These are phyloP conservation scores for Riparia riparia DNA, from an alignment of 2,113 vertebrate species.

Conservation along the genomic window DNA sequence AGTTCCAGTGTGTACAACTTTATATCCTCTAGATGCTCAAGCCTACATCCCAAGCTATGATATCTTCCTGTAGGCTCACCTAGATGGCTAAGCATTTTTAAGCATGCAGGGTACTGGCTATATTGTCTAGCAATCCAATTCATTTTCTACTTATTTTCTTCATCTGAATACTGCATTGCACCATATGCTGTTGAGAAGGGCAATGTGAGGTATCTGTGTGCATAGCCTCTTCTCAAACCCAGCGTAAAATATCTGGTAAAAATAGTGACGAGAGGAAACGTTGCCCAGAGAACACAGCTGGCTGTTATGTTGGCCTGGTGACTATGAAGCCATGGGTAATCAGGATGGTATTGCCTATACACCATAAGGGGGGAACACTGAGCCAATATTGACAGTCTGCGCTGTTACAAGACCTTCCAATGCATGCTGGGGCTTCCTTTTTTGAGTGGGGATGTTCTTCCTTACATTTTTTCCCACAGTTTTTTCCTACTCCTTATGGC, in stretches of 20 bases:
- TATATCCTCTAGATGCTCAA: background rate
- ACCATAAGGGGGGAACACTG: background rate
- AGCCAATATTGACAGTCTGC: background rate
- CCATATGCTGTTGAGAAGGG: background rate
- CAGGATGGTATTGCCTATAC: background rate
- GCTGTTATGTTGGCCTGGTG: background rate
- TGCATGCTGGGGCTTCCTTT: background rate
- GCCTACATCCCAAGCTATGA: background rate
- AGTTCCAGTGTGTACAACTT: background rate
- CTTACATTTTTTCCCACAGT: background rate
- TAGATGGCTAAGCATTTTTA: background rate
- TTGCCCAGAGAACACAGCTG: background rate
- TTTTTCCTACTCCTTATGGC: background rate
- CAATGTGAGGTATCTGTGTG: background rate
- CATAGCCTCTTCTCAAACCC: background rate
- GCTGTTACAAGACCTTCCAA: background rate
- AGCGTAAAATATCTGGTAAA: fast-evolving
- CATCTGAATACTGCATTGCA: background rate
- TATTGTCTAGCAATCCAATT: background rate
- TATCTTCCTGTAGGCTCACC: background rate
- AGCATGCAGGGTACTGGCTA: background rate
- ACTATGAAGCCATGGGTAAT: background rate
- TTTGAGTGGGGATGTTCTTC: background rate
- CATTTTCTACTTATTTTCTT: background rate
- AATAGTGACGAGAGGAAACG: background rate